phyloP scores from a whole-genome alignment of 2,797 vertebrate genomes.

The Sphenopsis melanotis region DNA sequence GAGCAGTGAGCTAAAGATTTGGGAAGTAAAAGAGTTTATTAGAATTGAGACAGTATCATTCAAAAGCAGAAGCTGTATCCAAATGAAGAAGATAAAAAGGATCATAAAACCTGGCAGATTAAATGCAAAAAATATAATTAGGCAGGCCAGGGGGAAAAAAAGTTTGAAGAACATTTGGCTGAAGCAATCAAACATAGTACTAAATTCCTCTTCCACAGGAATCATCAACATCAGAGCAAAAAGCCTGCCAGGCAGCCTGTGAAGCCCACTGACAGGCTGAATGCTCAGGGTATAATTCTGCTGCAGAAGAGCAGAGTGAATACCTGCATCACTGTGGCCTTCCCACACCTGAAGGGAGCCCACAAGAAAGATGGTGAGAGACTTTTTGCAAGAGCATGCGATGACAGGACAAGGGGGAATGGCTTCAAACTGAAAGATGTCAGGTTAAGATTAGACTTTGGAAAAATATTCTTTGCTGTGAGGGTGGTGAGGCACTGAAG shows the following conservation, averaged over 20 bases:
- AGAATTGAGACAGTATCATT: slow-evolving; percentile 38
- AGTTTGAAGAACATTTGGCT: slow-evolving; percentile 13
- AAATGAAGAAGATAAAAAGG: slow-evolving; percentile 65
- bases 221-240: not conserved
- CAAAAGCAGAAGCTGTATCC: slow-evolving; percentile 61
- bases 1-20: slow-evolving; percentile 9
- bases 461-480: not conserved
- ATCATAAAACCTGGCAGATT: slow-evolving; percentile 53
- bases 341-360: not conserved
- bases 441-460: not conserved
- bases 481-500: not conserved
- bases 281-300: not conserved
- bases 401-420: not conserved
- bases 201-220: not conserved
- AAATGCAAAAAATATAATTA: slow-evolving; percentile 56
- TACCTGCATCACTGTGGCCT: not conserved
- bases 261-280: not conserved
- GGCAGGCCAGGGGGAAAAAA: not conserved
- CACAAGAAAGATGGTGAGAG: not conserved
- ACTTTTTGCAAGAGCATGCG: not conserved
- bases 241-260: not conserved
- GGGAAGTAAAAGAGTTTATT: slow-evolving; percentile 31
- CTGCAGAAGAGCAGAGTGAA: not conserved
- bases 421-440: not conserved
- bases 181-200: not conserved